Evolutionary conservation across 2,113 vertebrate species (phyloP), one percentile per base, ranked within the genome.

Genomic region (Larimichthys crocea): DNA sequence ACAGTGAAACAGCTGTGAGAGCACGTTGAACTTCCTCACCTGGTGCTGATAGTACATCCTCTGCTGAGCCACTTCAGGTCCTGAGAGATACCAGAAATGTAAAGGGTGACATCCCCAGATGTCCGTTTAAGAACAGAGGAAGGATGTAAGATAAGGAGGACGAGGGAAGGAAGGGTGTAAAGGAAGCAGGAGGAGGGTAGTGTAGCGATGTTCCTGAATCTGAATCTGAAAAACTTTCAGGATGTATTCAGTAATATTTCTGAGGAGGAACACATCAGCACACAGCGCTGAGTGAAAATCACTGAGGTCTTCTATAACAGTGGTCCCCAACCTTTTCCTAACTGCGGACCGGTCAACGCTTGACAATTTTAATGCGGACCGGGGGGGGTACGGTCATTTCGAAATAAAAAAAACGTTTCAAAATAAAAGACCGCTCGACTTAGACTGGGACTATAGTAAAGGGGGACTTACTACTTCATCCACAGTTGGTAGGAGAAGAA

Each of bases 91-190:
- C 12, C 44, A 61, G 22, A 62, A 48, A 50, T 5, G 11, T 40
- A 35, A 24, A 9, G 22, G 26, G 1, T 11, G n/a, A 64, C 66
- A 61, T 66, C 44, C 53, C 5, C n/a, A 55, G 46, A 68, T 16
- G 59, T 16, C 19, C 48, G 10, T 4, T 3, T 15, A 65, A 50
- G 53, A 55, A 60, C 10, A 48, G 20, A 78, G 70, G 74, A 86
- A 86, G 67, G 71, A 85, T 77, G 67, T 65, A 6, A 7, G 56
- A 84, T 73, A 83, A 69, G 68, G 20, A 82, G 26, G 56, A 52
- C 0, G 2, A 55, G 48, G 61, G 71, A 72, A 79, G 75, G 68
- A 56, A 64, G 68, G 11, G 31, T 15, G 42, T 10, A 24, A 48
- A 56, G 40, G 48, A 46, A 60, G 29, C 16, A 59, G 44, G 40